Evolutionary conservation across 2,888 invertebrate species (phyloP).

Genomic region (Microctonus brassicae): DNA sequence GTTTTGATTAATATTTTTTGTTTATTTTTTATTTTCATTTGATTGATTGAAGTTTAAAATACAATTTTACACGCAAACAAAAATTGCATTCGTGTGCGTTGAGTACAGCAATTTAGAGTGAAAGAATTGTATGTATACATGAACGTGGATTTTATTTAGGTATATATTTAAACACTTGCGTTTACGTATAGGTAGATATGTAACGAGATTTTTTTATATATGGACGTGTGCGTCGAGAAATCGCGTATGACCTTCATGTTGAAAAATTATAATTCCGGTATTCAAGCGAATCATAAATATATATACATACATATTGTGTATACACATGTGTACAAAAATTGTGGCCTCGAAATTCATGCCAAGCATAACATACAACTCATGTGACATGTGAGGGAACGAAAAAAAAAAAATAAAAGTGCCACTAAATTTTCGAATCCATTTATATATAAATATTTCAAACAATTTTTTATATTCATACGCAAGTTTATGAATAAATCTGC

Average conservation of each 20-base stretch:
- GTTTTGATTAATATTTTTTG: background rate
- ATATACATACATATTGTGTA: conserved; percentile 30
- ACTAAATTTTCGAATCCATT: conserved; percentile 19
- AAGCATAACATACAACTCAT: conserved; percentile 37
- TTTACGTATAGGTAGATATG: too few relatives aligned
- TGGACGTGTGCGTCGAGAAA: conserved; percentile 12
- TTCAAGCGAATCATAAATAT: conserved; percentile 53
- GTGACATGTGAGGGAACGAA: conserved; percentile 1
- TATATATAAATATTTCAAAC: conserved; percentile 29
- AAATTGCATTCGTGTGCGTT: background rate
- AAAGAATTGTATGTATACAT: too few relatives aligned
- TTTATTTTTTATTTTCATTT: background rate
- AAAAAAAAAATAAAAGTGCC: conserved; percentile 47
- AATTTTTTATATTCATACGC: background rate
- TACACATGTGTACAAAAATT: background rate
- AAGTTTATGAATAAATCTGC: background rate
- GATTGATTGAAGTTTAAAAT: background rate
- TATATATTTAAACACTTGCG: too few relatives aligned
- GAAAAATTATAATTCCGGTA: conserved; percentile 61
- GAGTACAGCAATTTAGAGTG: background rate
- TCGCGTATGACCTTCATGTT: conserved; percentile 51
- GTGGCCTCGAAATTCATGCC: conserved; percentile 56
- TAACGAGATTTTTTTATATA: background rate
- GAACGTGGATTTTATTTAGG: background rate
- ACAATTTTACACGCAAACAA: background rate